phyloP scores from a whole-genome alignment of 2,888 invertebrate species.

The Parasteatoda lunata region DNA sequence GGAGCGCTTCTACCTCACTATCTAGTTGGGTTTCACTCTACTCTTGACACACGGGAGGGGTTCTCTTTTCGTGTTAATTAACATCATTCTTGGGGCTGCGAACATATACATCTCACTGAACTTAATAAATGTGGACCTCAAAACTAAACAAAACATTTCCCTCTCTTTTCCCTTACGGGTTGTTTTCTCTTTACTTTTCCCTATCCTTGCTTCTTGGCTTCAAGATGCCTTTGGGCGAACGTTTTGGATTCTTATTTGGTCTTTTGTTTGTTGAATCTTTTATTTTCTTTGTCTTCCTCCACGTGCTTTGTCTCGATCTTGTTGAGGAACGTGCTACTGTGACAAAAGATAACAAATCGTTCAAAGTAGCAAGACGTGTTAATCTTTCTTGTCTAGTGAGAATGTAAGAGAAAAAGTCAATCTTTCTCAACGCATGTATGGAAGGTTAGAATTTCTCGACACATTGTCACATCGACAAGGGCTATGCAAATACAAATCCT shows the following conservation, averaged over 20 bases:
- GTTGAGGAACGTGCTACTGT: background rate
- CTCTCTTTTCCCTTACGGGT: background rate
- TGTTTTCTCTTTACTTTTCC: background rate
- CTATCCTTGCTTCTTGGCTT: background rate
- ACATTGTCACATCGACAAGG: too few relatives aligned
- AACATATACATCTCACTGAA: slow-evolving; percentile 7
- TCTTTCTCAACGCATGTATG: too few relatives aligned
- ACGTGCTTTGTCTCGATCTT: slow-evolving; percentile 24
- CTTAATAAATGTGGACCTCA: slow-evolving; percentile 23
- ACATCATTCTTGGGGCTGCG: slow-evolving; percentile 40
- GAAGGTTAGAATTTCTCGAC: too few relatives aligned
- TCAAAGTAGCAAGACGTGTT: slow-evolving; percentile 25
- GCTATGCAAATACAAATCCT: too few relatives aligned
- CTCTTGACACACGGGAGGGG: background rate
- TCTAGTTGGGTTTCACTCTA: too few relatives aligned
- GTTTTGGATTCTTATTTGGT: background rate
- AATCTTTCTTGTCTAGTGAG: slow-evolving; percentile 20
- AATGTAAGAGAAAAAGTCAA: background rate
- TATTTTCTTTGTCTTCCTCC: background rate
- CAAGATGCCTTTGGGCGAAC: slow-evolving; percentile 1
- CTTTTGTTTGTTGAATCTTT: slow-evolving; percentile 25
- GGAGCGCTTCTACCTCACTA: too few relatives aligned
- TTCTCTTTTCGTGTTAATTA: slow-evolving; percentile 40
- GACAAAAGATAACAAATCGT: slow-evolving; percentile 44
- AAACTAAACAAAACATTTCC: slow-evolving; percentile 21